Conservation (phyloP, 2,888 invertebrate species). For the Biston stratarius region DNA sequence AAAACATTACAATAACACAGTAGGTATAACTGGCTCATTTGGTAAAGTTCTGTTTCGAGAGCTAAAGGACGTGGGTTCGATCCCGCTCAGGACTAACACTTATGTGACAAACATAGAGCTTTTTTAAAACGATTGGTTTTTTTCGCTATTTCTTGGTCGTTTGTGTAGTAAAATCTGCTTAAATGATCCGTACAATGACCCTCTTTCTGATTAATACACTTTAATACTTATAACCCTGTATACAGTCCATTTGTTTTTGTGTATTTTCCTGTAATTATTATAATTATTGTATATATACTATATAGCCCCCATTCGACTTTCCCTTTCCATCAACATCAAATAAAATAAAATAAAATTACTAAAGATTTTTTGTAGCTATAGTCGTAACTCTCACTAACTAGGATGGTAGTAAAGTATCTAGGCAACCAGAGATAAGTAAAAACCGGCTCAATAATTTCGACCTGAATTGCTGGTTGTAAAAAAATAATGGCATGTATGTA, state of each 20-base stretch:
- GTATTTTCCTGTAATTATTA: too few relatives aligned
- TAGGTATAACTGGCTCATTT: too few relatives aligned
- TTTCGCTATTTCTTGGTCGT: too few relatives aligned
- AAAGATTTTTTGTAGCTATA: slow-evolving; percentile 2
- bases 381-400: slow-evolving; percentile 17
- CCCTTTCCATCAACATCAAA: not conserved
- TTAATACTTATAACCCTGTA: too few relatives aligned
- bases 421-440: slow-evolving; percentile 23
- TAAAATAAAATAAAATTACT: not conserved
- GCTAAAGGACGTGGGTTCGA: too few relatives aligned
- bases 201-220: not conserved
- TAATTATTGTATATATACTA: too few relatives aligned
- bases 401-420: slow-evolving; percentile 19
- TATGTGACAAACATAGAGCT: too few relatives aligned
- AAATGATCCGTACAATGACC: too few relatives aligned
- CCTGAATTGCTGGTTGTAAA: slow-evolving; percentile 9
- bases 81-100: too few relatives aligned
- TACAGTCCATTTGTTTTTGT: not conserved
- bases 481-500: not conserved
- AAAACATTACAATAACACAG: not conserved
- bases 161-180: too few relatives aligned
- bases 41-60: too few relatives aligned
- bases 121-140: too few relatives aligned
- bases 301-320: not conserved
- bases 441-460: slow-evolving; percentile 20